Conservation (phyloP, 2,888 invertebrate genomes). For the Chrysolina americana region DNA sequence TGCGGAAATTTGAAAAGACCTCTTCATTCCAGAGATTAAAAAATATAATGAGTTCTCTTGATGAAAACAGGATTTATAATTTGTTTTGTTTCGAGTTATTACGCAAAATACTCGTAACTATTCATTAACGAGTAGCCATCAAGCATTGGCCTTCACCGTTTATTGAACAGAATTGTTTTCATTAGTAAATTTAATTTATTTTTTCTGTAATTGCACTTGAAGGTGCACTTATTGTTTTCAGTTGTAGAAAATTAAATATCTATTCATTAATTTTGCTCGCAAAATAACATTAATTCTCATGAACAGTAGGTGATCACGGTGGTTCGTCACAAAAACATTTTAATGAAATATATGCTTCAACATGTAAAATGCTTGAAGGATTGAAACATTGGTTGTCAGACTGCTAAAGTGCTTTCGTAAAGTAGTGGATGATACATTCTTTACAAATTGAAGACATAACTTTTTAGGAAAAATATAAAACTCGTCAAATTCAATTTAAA, state of each 20-base stretch:
- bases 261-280: neutral
- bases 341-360: too few relatives aligned
- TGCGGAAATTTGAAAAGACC: neutral
- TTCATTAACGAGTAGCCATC: neutral
- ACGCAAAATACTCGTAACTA: neutral
- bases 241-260: neutral
- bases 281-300: too few relatives aligned
- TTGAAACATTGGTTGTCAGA: too few relatives aligned
- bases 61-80: neutral
- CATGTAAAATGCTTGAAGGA: too few relatives aligned
- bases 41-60: neutral
- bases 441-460: too few relatives aligned
- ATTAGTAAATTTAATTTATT: constrained; percentile 2
- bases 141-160: neutral
- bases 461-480: too few relatives aligned
- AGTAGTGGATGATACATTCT: too few relatives aligned
- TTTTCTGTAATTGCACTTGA: constrained; percentile 3
- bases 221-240: neutral
- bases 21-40: neutral
- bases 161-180: constrained; percentile 9
- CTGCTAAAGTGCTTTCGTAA: too few relatives aligned
- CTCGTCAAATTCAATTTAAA: too few relatives aligned
- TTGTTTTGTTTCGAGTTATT: neutral
- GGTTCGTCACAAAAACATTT: too few relatives aligned
- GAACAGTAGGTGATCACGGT: too few relatives aligned